phyloP scores from a whole-genome alignment of 2,113 vertebrate species.

The Scytalopus superciliaris region DNA sequence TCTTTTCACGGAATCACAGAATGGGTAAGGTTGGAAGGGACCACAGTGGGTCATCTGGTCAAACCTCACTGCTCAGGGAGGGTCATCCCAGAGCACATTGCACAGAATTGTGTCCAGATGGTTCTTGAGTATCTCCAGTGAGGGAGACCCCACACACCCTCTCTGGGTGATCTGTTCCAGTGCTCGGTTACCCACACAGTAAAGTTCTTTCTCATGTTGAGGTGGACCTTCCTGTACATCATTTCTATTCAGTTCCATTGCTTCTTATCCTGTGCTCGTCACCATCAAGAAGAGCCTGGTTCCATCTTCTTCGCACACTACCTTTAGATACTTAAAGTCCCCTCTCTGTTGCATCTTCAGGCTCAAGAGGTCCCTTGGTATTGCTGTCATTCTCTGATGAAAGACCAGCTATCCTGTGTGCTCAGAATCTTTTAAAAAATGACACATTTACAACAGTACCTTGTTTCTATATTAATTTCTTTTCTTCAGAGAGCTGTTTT shows the following conservation, averaged over 20 bases:
- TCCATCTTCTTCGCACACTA: no score
- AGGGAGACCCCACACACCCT: not conserved
- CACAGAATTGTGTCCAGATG: fast-evolving
- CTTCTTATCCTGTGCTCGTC: fast-evolving
- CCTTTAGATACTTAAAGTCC: not conserved
- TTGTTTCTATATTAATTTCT: not conserved
- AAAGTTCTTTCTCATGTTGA: not conserved
- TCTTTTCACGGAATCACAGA: not conserved
- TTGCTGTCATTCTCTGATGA: not conserved
- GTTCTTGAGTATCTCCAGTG: not conserved
- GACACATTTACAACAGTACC: not conserved
- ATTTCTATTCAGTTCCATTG: not conserved
- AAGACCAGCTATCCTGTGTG: fast-evolving
- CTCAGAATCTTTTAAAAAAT: not conserved
- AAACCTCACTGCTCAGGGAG: not conserved
- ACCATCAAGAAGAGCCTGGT: not conserved
- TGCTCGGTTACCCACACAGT: not conserved
- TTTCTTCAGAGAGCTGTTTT: not conserved
- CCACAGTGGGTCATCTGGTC: not conserved
- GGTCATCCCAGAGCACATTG: not conserved
- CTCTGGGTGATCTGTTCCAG: not conserved
- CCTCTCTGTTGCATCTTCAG: not conserved
- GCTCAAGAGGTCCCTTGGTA: not conserved
- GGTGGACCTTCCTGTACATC: not conserved
- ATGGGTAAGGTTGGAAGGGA: not conserved